These are phyloP conservation scores for Pterocles orientalis DNA, from an alignment of 2,113 vertebrate species.

Conservation along the genomic window DNA sequence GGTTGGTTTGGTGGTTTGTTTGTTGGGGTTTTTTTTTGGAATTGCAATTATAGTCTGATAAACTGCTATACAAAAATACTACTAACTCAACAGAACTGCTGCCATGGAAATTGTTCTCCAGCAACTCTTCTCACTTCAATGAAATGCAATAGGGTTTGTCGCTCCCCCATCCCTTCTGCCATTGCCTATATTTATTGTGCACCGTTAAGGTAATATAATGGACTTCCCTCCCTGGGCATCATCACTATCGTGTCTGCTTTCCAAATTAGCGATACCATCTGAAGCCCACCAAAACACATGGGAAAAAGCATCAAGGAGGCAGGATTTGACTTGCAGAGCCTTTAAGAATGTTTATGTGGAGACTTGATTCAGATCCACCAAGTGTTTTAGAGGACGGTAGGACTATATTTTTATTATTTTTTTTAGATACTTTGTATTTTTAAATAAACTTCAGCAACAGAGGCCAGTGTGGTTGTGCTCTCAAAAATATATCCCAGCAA, in stretches of 20 bases:
- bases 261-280: not conserved
- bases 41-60: not conserved
- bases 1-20: not conserved
- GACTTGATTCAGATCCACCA: not conserved
- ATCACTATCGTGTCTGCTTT: not conserved
- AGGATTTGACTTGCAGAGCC: not conserved
- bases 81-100: not conserved
- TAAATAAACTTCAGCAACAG: not conserved
- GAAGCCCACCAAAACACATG: not conserved
- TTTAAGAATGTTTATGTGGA: not conserved
- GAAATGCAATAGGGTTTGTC: not conserved
- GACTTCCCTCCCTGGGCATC: not conserved
- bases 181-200: not conserved
- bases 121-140: not conserved
- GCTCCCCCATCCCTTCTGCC: not conserved
- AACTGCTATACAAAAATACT: not conserved
- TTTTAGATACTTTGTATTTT: not conserved
- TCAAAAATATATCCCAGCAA: not conserved
- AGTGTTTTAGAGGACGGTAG: not conserved
- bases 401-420: not conserved
- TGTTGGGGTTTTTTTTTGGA: not conserved
- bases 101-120: conserved; percentile 10
- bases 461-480: not conserved
- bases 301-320: not conserved
- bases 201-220: not conserved